Base-by-base conservation (phyloP, 2,888 invertebrate genomes). In the Sphaerolaimus hirsutus region DNA sequence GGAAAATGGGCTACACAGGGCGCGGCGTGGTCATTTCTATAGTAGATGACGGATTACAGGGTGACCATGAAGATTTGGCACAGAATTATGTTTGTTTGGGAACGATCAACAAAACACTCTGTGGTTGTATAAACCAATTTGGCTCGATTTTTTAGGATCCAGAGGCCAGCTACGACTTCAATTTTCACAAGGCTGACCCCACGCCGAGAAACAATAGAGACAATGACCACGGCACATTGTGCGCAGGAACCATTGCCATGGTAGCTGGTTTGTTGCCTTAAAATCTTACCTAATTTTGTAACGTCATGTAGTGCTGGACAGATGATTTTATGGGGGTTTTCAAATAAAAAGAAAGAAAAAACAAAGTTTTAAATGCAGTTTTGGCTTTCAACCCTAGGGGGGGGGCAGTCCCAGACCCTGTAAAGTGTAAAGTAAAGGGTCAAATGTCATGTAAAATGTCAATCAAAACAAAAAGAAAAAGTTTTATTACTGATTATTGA, bases 211-310 rank as follows among this genome's bases (percentile, higher is more conserved):
- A 97, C 65, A 93, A 93, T 66, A 76, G 82, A 72, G 78, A 83
- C 46, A 89, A 93, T 69, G 87, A 89, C 54, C 93, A 97, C 63
- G 93, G 93, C 1, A 97, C 93, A 26, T 73, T 93, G 55, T 97
- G 97, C 66, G 97, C 97, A 3, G 97, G 97, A 10, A 93, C 97
- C 70, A 93, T 97, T 1, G 89, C 93, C 17, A 91, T 83, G 46
- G 78, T 84, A 29, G 93, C 93, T 26, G 87, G n/a, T n/a, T n/a
- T n/a, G n/a, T n/a, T n/a, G n/a, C n/a, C n/a, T n/a, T n/a, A n/a
- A n/a, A n/a, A n/a, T n/a, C n/a, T n/a, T n/a, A n/a, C n/a, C n/a
- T n/a, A n/a, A n/a, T n/a, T n/a, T n/a, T n/a, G n/a, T n/a, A n/a
- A n/a, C n/a, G n/a, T n/a, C n/a, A n/a, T n/a, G n/a, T n/a, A n/a